A percentile compares a stretch with the other conserved stretches of the same genome.
Evolutionary conservation across 92 coral and sea anemone genomes (phyloP).

Genomic region (Zoanthus sociatus): DNA sequence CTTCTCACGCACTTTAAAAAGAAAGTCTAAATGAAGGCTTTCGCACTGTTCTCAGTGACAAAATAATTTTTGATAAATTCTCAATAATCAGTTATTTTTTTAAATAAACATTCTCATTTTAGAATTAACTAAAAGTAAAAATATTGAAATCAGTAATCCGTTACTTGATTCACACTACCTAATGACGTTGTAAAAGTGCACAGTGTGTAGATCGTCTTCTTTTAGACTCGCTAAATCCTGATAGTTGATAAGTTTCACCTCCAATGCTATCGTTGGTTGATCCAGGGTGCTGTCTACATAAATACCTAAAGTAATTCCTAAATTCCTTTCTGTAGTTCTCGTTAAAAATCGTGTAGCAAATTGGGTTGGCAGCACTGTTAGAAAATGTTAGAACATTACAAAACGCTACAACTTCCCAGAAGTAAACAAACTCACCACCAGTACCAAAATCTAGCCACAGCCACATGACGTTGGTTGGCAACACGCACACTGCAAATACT

Average conservation of each 20-base stretch:
- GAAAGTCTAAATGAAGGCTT: too few species aligned
- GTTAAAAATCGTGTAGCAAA: slow-evolving; percentile 84
- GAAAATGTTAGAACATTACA: slow-evolving; percentile 90
- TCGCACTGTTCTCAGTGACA: too few species aligned
- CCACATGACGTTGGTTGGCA: slow-evolving; percentile 95
- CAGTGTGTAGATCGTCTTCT: not conserved
- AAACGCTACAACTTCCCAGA: slow-evolving; percentile 90
- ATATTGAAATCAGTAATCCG: too few species aligned
- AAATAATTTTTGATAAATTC: too few species aligned
- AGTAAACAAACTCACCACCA: slow-evolving; percentile 66
- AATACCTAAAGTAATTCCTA: slow-evolving; percentile 23
- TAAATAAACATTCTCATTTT: too few species aligned
- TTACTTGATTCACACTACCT: too few species aligned
- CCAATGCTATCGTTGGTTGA: not conserved
- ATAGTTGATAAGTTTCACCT: slow-evolving; percentile 4
- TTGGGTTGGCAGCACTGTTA: slow-evolving; percentile 96
- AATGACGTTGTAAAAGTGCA: not conserved
- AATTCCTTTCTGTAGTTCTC: slow-evolving; percentile 85
- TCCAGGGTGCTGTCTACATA: not conserved
- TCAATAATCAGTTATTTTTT: too few species aligned
- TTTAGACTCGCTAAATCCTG: not conserved
- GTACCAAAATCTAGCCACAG: slow-evolving; percentile 95
- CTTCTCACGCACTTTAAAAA: too few species aligned
- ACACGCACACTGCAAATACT: slow-evolving; percentile 84
- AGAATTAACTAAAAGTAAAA: too few species aligned